Conservation (phyloP, 2,888 invertebrate species). For the Eretmocerus hayati region DNA sequence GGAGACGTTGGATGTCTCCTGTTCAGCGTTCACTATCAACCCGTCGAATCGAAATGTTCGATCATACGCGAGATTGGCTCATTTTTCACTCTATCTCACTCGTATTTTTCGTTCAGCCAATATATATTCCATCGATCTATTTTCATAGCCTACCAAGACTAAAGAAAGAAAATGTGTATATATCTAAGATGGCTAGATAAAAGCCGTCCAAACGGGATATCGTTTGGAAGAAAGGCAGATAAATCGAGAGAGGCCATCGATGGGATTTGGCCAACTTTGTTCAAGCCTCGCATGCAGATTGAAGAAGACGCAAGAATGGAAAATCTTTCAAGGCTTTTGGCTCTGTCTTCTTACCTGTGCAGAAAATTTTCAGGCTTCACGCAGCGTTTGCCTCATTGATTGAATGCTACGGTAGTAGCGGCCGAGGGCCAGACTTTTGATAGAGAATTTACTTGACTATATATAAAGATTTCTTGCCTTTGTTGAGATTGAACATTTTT, state of each 20-base stretch:
- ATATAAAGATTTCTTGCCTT: neutral
- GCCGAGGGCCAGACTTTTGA: too few species aligned
- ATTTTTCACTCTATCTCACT: slow-evolving; percentile 31
- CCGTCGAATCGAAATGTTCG: slow-evolving; percentile 39
- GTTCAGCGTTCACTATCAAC: too few species aligned
- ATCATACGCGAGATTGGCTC: slow-evolving; percentile 40
- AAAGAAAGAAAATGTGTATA: too few species aligned
- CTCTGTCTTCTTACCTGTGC: slow-evolving; percentile 8
- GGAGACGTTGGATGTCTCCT: slow-evolving; percentile 18
- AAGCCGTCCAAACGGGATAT: slow-evolving; percentile 16
- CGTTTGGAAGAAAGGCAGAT: slow-evolving; percentile 23
- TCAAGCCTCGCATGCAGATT: slow-evolving; percentile 1
- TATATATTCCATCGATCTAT: slow-evolving; percentile 16
- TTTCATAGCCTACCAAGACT: slow-evolving; percentile 26
- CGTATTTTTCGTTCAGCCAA: neutral
- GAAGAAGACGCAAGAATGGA: slow-evolving; percentile 1
- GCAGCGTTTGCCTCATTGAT: slow-evolving; percentile 4
- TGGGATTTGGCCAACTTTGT: slow-evolving; percentile 8
- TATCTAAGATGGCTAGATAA: slow-evolving; percentile 27
- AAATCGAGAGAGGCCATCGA: slow-evolving; percentile 16
- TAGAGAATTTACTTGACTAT: too few species aligned
- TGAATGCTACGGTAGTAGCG: slow-evolving; percentile 3
- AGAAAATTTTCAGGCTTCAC: slow-evolving; percentile 15
- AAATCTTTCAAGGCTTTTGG: neutral
- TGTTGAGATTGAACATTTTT: slow-evolving; percentile 2